phyloP scores from a whole-genome alignment of 1,140 invertebrate species.

The Batillaria attramentaria region DNA sequence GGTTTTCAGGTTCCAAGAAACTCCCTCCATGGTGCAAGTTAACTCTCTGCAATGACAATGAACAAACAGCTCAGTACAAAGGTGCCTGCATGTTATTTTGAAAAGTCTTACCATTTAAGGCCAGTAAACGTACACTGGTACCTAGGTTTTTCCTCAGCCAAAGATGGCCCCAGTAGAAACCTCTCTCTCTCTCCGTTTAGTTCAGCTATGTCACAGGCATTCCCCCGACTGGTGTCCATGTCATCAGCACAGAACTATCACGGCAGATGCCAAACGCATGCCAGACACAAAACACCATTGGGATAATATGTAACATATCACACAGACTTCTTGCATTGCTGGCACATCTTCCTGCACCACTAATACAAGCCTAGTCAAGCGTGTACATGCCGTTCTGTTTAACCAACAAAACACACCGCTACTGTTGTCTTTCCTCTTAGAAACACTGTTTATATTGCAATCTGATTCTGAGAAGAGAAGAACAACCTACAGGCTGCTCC shows the following conservation, averaged over 20 bases:
- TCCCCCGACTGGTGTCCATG: too few relatives aligned
- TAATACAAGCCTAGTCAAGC: too few relatives aligned
- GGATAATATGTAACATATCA: too few relatives aligned
- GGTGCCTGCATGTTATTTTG: background rate
- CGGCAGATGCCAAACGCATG: too few relatives aligned
- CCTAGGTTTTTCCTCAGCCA: background rate
- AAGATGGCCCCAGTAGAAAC: background rate
- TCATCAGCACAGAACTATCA: too few relatives aligned
- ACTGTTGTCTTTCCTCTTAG: background rate
- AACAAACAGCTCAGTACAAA: background rate
- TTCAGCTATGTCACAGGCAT: too few relatives aligned
- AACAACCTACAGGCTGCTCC: background rate
- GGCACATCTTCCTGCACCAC: too few relatives aligned
- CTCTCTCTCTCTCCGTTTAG: background rate
- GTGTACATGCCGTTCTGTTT: too few relatives aligned
- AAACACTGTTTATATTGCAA: background rate
- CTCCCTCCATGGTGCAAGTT: conserved; percentile 36
- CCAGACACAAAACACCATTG: too few relatives aligned
- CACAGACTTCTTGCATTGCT: too few relatives aligned
- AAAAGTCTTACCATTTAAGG: too few relatives aligned
- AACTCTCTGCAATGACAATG: conserved; percentile 33
- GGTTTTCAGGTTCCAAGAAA: conserved; percentile 45
- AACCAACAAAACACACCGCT: background rate
- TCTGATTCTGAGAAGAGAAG: background rate
- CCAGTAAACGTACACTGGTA: background rate